Evolutionary conservation across 2,888 invertebrate species (phyloP), one percentile per base, ranked within the genome.

Genomic region (Pantelozetes paolii): DNA sequence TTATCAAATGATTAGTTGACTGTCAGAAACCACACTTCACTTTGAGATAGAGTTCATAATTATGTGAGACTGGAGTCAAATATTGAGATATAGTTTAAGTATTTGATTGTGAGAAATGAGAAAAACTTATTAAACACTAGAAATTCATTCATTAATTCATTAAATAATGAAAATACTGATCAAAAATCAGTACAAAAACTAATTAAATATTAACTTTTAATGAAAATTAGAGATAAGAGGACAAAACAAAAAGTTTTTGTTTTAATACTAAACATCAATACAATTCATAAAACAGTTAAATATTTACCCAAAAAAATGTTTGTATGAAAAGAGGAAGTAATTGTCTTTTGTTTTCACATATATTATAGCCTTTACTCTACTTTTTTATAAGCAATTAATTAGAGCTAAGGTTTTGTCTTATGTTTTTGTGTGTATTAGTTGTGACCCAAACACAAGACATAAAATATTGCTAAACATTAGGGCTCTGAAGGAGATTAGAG

Each of bases 321-420:
- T 45, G 15, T 45, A 15, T 45, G 15, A 11, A 18, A 45, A 45
- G 45, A 45, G 45, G 45, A 45, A 45, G 45, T 45, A 45, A 45
- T 45, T 15, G 18, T 18, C 15, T 15, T 45, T 45, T n/a, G n/a
- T n/a, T 45, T 45, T 45, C 18, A 2, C 11, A 15, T 6, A 45
- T 36, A 11, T 5, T 11, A 9, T 54, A 26, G 54, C 23, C 23
- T 54, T 54, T 50, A 50, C 50, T 26, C 54, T 26, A 54, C 11
- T 45, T 45, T 36, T 36, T 45, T 45, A 45, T 45, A 45, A 11
- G 11, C 54, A 54, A 54, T 54, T 54, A 54, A 54, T 54, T 54
- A 23, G 54, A 54, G 54, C 54, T 18, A 54, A 26, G 28, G 54
- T 23, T 54, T 23, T 9, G n/a, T n/a, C n/a, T n/a, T n/a, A n/a